Conservation (phyloP, 1,140 invertebrate genomes). For the Acromyrmex echinatior region DNA sequence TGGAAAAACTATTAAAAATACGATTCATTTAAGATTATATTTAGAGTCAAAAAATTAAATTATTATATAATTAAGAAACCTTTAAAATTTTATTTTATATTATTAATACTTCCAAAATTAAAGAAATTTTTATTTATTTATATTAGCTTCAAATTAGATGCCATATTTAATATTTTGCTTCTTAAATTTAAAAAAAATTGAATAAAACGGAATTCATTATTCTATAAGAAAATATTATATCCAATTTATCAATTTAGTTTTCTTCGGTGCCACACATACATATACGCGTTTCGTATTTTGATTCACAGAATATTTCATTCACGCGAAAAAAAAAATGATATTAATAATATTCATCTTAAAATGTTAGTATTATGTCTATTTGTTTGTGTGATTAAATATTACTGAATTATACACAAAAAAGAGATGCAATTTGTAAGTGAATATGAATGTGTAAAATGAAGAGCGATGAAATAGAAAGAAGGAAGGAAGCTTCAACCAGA, state of each 20-base stretch:
- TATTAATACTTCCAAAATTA: neutral
- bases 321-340: constrained; percentile 45
- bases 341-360: constrained; percentile 70
- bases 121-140: neutral
- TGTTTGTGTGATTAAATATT: constrained; percentile 68
- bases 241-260: constrained; percentile 42
- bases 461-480: constrained; percentile 31
- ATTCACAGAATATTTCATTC: constrained; percentile 66
- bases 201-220: neutral
- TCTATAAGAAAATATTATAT: neutral
- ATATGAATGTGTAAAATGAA: constrained; percentile 29
- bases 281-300: constrained; percentile 46
- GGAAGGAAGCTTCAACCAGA: constrained; percentile 57
- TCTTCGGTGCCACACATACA: neutral
- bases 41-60: constrained; percentile 11
- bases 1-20: neutral
- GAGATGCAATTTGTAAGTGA: constrained; percentile 2
- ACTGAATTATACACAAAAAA: constrained; percentile 52
- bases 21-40: neutral
- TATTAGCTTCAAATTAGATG: neutral
- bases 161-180: neutral
- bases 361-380: constrained; percentile 60
- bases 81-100: neutral
- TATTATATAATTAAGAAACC: neutral
- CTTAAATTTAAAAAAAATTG: neutral